Evolutionary conservation across 2,797 vertebrate genomes (phyloP), one percentile per base, ranked within the genome.

Genomic region (Emydoidea blandingii): DNA sequence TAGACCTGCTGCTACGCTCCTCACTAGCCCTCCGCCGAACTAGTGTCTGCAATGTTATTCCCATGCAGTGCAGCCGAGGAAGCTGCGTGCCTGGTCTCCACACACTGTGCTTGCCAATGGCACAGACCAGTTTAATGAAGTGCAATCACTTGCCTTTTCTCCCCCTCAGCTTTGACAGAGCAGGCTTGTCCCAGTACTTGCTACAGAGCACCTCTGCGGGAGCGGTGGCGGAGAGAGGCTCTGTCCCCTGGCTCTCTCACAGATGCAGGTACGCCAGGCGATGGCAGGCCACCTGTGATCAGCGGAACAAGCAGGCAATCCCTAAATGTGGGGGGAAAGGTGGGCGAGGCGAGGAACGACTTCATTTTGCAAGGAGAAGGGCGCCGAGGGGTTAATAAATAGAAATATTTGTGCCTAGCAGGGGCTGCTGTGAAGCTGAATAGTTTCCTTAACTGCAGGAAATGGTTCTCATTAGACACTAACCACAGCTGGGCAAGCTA

Each of bases 381-480:
- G 62, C 76, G 25, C 7, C 16, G 47, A 31, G 81, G 56, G 80
- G 81, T 94, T 49, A 76, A 84, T 50, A 88, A 89, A 91, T 3
- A 74, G 86, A 37, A 92, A 19, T 74, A 85, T 81, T 31, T 59
- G 44, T 88, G 95, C 89, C 88, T 96, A 95, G 57, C 23, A 79
- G 0, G 1, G 85, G 41, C 81, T 80, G 76, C 87, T 89, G 85
- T n/a, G 91, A 96, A 90, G 62, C 83, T 85, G 76, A 96, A 93
- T 76, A 91, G 83, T 95, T 96, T 94, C 92, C 91, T 90, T 72
- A 93, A 88, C 23, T 0, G 57, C 96, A 98, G 97, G 98, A 98
- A 98, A 98, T 98, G 96, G 84, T 96, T 98, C 94, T 97, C 97
- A 97, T 54, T 96, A 96, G 94, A 97, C 85, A 91, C 91, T 95